phyloP scores from a whole-genome alignment of 2,797 vertebrate genomes.

The Micromesistius poutassou region DNA sequence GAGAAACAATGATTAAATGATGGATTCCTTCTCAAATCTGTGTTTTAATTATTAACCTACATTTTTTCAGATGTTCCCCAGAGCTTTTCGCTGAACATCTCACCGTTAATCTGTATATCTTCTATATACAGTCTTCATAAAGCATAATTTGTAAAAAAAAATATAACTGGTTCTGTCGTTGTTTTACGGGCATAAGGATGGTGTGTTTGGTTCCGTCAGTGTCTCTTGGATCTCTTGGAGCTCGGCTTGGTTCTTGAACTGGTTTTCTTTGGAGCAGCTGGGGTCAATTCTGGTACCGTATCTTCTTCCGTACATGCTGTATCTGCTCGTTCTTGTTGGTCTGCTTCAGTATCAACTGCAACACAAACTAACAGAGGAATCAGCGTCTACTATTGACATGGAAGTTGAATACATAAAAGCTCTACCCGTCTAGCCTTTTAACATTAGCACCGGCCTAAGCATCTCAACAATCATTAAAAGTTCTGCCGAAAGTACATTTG shows the following conservation, averaged over 20 bases:
- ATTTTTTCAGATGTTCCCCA: neutral
- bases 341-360: neutral
- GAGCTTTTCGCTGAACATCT: neutral
- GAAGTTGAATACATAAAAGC: neutral
- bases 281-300: neutral
- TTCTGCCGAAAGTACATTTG: neutral
- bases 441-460: neutral
- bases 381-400: neutral
- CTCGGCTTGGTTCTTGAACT: neutral
- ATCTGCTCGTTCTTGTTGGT: neutral
- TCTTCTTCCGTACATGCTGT: neutral
- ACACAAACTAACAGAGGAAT: neutral
- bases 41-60: slow-evolving; percentile 8
- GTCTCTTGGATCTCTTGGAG: neutral
- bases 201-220: neutral
- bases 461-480: neutral
- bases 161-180: neutral
- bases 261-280: neutral
- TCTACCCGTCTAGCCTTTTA: neutral
- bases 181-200: neutral
- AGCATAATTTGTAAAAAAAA: neutral
- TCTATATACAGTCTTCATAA: neutral
- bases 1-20: neutral
- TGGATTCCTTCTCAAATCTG: neutral
- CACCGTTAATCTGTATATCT: neutral